Conservation (phyloP, 2,888 invertebrate species). For the Hymenopus coronatus region DNA sequence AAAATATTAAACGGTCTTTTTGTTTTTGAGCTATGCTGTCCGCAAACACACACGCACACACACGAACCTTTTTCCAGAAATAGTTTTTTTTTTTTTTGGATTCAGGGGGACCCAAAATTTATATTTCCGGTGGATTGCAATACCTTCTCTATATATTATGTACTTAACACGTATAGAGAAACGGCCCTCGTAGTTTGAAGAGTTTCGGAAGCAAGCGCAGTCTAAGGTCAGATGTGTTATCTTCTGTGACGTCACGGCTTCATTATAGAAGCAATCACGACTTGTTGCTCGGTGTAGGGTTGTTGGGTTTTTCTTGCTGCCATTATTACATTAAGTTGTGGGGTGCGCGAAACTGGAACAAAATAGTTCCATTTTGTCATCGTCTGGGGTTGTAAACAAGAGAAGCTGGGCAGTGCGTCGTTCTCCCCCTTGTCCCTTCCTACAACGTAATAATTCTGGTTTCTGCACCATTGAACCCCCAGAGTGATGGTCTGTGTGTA, state of each 20-base stretch:
- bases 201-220: too few relatives aligned
- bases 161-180: too few relatives aligned
- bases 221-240: too few relatives aligned
- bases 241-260: not conserved
- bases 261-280: not conserved
- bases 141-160: too few relatives aligned
- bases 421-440: not conserved
- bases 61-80: too few relatives aligned
- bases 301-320: not conserved
- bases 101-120: too few relatives aligned
- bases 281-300: not conserved
- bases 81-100: too few relatives aligned
- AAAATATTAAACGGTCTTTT: too few relatives aligned
- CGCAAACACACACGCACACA: too few relatives aligned
- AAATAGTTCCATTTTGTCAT: not conserved
- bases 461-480: constrained; percentile 22
- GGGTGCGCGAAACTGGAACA: not conserved
- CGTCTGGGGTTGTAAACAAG: not conserved
- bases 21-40: too few relatives aligned
- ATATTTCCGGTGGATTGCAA: too few relatives aligned
- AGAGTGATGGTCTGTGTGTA: not conserved
- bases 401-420: not conserved
- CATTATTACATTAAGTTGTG: not conserved
- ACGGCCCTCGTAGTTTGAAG: too few relatives aligned
- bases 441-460: constrained; percentile 13